Conservation (phyloP, 2,888 invertebrate species). For the Stomorhina lunata region DNA sequence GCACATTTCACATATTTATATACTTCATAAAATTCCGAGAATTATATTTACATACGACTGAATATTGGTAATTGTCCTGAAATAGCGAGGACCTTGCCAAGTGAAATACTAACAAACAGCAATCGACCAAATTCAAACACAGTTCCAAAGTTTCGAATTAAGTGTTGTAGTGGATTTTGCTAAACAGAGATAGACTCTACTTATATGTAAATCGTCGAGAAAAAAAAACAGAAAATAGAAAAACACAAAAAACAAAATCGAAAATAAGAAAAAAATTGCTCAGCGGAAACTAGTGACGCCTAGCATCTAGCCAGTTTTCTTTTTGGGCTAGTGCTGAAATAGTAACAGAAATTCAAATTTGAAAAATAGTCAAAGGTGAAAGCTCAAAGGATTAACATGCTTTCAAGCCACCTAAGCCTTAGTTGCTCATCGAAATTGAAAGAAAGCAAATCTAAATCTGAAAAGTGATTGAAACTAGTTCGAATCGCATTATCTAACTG, state of each 20-base stretch:
- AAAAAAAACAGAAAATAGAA: conserved; percentile 8
- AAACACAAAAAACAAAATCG: neutral
- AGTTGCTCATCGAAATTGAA: conserved; percentile 15
- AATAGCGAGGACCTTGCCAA: conserved; percentile 39
- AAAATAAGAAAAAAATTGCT: conserved; percentile 31
- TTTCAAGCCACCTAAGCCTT: conserved; percentile 67
- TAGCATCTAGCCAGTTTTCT: conserved; percentile 53
- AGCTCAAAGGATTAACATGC: conserved; percentile 80
- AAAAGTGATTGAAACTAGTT: conserved; percentile 39
- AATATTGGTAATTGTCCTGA: conserved; percentile 10
- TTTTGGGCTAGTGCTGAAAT: conserved; percentile 48
- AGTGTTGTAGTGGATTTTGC: conserved; percentile 52
- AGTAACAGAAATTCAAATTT: conserved; percentile 74
- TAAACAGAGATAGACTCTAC: conserved; percentile 61
- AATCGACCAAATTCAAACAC: conserved; percentile 22
- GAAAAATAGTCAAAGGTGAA: conserved; percentile 77
- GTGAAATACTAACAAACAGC: conserved; percentile 11
- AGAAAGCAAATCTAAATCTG: conserved; percentile 41
- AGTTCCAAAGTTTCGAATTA: conserved; percentile 17
- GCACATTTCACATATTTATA: neutral
- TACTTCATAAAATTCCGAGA: conserved; percentile 39
- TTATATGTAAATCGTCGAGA: conserved; percentile 20
- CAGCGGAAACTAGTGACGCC: conserved; percentile 58
- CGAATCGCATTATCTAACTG: conserved; percentile 5
- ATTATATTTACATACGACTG: conserved; percentile 48